A percentile compares a stretch with the other conserved stretches of the same genome.
These are phyloP conservation scores for Caenorhabditis brenneri DNA, from an alignment of 1,140 invertebrate genomes.

Conservation along the genomic window DNA sequence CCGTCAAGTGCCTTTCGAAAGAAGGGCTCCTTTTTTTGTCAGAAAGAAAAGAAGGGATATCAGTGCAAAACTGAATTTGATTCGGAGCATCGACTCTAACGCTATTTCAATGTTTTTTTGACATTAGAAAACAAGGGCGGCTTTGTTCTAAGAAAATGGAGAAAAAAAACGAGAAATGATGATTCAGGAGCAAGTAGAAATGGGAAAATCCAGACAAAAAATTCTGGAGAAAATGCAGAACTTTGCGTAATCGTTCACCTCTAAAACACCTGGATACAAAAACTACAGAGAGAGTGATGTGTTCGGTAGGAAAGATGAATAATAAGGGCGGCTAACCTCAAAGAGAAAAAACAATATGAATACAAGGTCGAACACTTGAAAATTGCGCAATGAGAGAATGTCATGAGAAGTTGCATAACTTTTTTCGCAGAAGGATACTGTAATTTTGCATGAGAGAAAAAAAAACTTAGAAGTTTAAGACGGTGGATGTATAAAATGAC, in stretches of 20 bases:
- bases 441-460: no score
- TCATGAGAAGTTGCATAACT: no score
- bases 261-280: background rate
- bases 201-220: background rate
- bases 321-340: no score
- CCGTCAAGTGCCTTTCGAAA: conserved; percentile 30
- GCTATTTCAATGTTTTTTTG: conserved; percentile 17
- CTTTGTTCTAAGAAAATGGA: background rate
- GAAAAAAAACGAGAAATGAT: background rate
- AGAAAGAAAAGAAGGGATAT: conserved; percentile 4
- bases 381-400: no score
- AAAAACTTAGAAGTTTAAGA: no score
- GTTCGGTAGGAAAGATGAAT: no score
- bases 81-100: background rate
- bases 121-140: background rate
- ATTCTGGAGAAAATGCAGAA: background rate
- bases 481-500: no score
- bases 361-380: no score
- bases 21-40: background rate
- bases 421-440: no score
- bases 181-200: background rate
- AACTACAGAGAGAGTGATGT: no score
- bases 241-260: background rate
- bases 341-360: no score
- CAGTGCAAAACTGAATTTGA: conserved; percentile 26